Evolutionary conservation across 1,140 invertebrate genomes (phyloP).

Genomic region (Papilio polytes): DNA sequence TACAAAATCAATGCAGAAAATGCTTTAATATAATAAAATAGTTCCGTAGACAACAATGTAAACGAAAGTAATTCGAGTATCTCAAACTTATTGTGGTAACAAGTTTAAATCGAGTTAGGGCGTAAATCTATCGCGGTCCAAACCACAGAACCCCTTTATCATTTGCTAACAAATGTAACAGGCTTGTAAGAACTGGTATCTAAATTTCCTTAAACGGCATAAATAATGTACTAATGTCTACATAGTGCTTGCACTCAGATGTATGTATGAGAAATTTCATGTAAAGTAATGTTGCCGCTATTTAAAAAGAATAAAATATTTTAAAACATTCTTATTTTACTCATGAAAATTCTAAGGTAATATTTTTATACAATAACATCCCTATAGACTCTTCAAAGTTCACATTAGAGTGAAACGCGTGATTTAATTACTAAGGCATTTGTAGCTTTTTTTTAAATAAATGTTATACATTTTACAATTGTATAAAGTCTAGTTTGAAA

Average conservation of each 20-base stretch:
- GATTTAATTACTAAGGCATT: not conserved
- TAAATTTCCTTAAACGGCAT: not conserved
- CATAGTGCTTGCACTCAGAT: not conserved
- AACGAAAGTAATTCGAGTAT: not conserved
- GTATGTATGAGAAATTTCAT: too few species aligned
- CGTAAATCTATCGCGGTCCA: conserved; percentile 13
- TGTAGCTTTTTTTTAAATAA: not conserved
- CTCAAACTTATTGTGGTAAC: conserved; percentile 6
- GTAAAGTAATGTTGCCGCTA: too few species aligned
- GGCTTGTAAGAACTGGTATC: not conserved
- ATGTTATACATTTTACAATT: conserved; percentile 1
- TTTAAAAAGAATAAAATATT: too few species aligned
- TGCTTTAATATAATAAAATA: not conserved
- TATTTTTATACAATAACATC: too few species aligned
- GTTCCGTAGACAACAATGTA: not conserved
- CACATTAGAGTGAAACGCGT: too few species aligned
- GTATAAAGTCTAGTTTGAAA: conserved; percentile 17
- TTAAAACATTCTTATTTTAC: too few species aligned
- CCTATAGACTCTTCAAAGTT: too few species aligned
- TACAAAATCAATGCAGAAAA: not conserved
- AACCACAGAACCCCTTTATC: conserved; percentile 25
- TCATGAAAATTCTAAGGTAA: too few species aligned
- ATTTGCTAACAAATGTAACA: conserved; percentile 12
- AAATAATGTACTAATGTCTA: not conserved
- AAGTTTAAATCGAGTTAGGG: conserved; percentile 18